A percentile compares a stretch with the other conserved stretches of the same genome.
Conservation (phyloP, 2,113 vertebrate genomes). For the Amazona guildingii region DNA sequence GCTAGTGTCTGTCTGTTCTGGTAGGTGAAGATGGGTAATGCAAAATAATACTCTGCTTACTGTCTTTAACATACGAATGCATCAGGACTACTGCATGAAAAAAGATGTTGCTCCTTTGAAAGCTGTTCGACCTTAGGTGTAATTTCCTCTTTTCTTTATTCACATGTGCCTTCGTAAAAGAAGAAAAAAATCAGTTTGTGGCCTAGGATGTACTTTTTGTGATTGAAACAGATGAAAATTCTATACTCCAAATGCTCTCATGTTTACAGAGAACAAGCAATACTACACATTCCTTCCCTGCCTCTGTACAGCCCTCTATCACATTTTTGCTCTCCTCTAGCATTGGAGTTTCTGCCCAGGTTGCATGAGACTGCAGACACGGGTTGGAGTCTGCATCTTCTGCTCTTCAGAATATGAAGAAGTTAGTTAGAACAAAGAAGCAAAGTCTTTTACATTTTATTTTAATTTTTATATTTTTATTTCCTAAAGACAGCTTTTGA, state of each 20-base stretch:
- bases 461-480: background rate
- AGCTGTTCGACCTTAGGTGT: background rate
- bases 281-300: background rate
- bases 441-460: background rate
- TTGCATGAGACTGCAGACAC: background rate
- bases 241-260: slow-evolving; percentile 26
- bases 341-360: background rate
- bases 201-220: slow-evolving; percentile 4
- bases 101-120: background rate
- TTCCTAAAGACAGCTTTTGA: background rate
- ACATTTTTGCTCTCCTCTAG: background rate
- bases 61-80: background rate
- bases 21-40: background rate
- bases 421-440: background rate
- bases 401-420: background rate
- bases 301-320: background rate
- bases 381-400: background rate
- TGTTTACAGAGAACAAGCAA: background rate
- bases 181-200: slow-evolving; percentile 3
- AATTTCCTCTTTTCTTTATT: slow-evolving; percentile 53
- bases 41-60: background rate
- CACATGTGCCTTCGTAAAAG: background rate
- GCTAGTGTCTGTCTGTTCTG: background rate
- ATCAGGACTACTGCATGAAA: background rate
- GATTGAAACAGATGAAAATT: slow-evolving; percentile 14